Evolutionary conservation across 2,888 invertebrate species (phyloP).

Genomic region (Hypsopygia costalis): DNA sequence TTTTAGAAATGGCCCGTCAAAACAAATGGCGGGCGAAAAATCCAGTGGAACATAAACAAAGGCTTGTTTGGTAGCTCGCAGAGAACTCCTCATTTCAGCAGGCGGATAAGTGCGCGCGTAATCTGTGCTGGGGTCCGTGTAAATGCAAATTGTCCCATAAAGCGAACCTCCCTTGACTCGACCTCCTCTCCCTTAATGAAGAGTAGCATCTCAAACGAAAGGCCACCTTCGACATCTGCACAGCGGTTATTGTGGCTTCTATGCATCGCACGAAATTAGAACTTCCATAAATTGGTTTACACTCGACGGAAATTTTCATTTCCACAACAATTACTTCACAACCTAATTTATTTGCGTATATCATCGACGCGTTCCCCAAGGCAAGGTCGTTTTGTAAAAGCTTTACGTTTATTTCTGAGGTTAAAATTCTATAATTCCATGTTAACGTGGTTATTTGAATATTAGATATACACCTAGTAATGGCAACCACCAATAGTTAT

Average conservation of each 20-base stretch:
- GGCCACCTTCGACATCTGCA: conserved; percentile 21
- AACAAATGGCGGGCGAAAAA: conserved; percentile 73
- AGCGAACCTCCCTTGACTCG: conserved; percentile 54
- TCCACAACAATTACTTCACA: not conserved
- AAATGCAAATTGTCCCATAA: conserved; percentile 80
- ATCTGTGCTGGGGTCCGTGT: conserved; percentile 77
- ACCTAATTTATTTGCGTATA: conserved; percentile 17
- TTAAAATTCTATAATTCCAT: not conserved
- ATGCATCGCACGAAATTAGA: conserved; percentile 61
- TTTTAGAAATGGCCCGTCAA: conserved; percentile 63
- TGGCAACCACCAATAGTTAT: not conserved
- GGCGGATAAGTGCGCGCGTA: conserved; percentile 74
- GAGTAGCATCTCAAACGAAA: conserved; percentile 27
- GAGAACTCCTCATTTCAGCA: conserved; percentile 61
- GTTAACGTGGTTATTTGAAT: not conserved
- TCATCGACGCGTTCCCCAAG: not conserved
- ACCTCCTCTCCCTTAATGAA: conserved; percentile 65
- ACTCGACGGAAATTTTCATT: conserved; percentile 19
- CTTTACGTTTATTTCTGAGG: not conserved
- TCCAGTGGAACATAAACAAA: conserved; percentile 72
- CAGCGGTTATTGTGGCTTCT: conserved; percentile 58
- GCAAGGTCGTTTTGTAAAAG: not conserved
- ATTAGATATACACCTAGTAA: not conserved
- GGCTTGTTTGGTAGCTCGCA: conserved; percentile 64
- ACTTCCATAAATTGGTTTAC: conserved; percentile 57